Base-by-base conservation (phyloP, 2,797 vertebrate genomes). In the Platyrinchus mystaceus region DNA sequence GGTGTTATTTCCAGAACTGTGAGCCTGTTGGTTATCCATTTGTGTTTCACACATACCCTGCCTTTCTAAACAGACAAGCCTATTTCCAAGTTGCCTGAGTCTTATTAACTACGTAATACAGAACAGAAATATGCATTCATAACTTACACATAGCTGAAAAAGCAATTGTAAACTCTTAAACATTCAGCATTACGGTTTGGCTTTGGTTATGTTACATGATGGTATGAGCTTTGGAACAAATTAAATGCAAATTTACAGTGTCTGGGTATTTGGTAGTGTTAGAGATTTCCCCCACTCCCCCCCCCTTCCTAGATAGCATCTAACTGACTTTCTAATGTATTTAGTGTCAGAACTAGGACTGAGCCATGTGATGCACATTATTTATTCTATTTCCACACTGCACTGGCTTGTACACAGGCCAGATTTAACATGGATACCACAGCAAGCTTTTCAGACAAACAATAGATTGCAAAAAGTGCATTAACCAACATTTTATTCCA, bases 1-100 rank as follows among this genome's bases (percentile, higher is more conserved):
- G n/a, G n/a, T 80, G 90, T 96, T 90, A 97, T 87, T 97, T 97
- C 96, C 95, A 92, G 78, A 75, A 52, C 52, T 66, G 52, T 93
- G 94, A 97, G 84, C 77, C 49, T 95, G 52, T 88, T 94, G 69
- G 79, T 84, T 86, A 95, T 67, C 75, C 93, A 80, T 82, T 93
- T 80, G 7, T 87, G 68, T 63, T 91, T 96, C 88, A 91, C 87
- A 94, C 91, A 69, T 49, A 64, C 58, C 43, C 78, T 94, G 95
- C 59, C 77, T 95, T 91, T 92, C 71, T 70, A 63, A 84, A 88
- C 58, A 91, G 81, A 79, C 81, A 93, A 70, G 60, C 66, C 39
- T 94, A 88, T 95, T 97, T 96, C 94, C 82, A 83, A 83, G 91
- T 60, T 91, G 70, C 71, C 76, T 75, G 73, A 95, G 92, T 95